These are phyloP conservation scores for Lophius americanus DNA, from an alignment of 2,797 vertebrate species.

Conservation along the genomic window DNA sequence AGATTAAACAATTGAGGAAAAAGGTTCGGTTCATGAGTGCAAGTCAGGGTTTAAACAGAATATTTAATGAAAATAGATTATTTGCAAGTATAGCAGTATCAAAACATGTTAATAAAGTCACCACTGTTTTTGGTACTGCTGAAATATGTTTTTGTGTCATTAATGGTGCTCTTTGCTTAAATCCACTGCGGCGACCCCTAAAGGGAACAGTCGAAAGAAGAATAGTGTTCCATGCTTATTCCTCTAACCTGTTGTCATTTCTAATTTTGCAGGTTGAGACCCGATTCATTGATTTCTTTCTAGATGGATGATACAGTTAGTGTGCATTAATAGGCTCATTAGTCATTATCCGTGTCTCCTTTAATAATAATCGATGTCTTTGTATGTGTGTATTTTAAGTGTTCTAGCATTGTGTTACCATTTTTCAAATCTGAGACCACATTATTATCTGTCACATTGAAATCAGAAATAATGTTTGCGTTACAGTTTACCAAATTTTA, in stretches of 20 bases:
- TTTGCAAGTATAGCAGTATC: background rate
- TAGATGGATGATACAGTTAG: conserved; percentile 1
- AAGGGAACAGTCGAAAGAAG: too few relatives aligned
- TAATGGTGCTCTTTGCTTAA: too few relatives aligned
- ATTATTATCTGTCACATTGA: conserved; percentile 1
- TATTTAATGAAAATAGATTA: conserved; percentile 26
- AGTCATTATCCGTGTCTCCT: background rate
- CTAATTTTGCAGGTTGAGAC: background rate
- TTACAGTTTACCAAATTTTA: background rate
- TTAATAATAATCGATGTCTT: background rate
- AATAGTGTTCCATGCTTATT: background rate
- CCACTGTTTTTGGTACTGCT: background rate
- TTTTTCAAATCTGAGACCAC: background rate
- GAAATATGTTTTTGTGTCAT: background rate
- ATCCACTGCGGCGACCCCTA: too few relatives aligned
- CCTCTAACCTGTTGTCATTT: conserved; percentile 5
- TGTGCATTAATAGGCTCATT: background rate
- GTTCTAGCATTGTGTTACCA: background rate
- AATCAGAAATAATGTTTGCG: background rate
- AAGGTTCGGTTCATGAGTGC: background rate
- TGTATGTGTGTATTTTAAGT: background rate
- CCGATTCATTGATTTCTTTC: background rate
- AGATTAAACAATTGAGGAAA: conserved; percentile 9
- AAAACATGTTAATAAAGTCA: conserved; percentile 3
- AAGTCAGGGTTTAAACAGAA: background rate